Evolutionary conservation across 2,113 vertebrate genomes (phyloP), one percentile per base, ranked within the genome.

Genomic region (Myanophis thanlyinensis): DNA sequence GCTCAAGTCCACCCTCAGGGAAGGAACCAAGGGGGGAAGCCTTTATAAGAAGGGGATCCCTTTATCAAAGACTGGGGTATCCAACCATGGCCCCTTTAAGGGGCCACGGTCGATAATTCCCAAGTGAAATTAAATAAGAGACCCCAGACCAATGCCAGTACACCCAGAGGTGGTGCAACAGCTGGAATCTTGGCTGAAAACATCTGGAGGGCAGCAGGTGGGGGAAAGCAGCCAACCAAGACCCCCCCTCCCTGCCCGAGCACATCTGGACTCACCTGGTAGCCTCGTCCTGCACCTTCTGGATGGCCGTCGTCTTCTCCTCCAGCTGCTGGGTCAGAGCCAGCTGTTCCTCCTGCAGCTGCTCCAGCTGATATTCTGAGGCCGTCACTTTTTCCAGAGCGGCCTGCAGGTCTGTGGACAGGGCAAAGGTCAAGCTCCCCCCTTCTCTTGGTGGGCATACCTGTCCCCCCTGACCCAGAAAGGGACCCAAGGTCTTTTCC

Each of bases 291-390:
- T 96, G 93, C 2, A 87, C 92, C 27, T 40, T 86, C 56, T 89
- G 93, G 87, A 96, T 47, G 52, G 94, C 30, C 2, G 92, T 92
- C 12, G 95, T 93, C 90, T 95, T 94, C 15, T 9, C 56, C 25
- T 88, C 89, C 94, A 96, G 92, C 40, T 92, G 94, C 86, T 91
- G 93, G 46, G 90, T 48, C 91, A 96, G 97, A 0, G 85, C 87
- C 89, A 95, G 59, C 0, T 96, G 98, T 80, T 98, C 97, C 91
- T 95, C 93, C 86, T 97, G 97, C 59, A 98, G 94, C 0, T 95
- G 95, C 27, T 98, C 97, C 35, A 98, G 95, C 91, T 98, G 97
- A 87, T 98, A 96, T 95, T 97, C 94, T 51, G 46, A 93, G 91
- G 0, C 90, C 12, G 93, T 95, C 90, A 98, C 95, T 2, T 95